These are phyloP conservation scores for Drosophila niveifrons DNA, from an alignment of 2,888 invertebrate genomes.

Conservation along the genomic window DNA sequence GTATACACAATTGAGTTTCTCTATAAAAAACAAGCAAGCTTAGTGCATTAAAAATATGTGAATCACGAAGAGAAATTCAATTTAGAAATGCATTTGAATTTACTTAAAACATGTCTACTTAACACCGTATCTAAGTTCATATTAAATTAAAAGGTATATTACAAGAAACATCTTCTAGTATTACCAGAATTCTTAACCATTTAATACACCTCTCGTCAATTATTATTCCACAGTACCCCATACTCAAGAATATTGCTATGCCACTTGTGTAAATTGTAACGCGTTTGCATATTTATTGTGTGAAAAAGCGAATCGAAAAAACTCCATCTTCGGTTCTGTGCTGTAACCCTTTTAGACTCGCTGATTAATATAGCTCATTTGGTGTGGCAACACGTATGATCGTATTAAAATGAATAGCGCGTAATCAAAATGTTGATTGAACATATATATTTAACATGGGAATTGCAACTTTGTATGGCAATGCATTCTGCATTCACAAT, in stretches of 20 bases:
- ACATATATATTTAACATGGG: conserved; percentile 67
- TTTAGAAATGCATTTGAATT: too few relatives aligned
- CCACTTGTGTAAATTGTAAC: background rate
- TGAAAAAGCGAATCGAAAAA: background rate
- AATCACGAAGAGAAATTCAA: too few relatives aligned
- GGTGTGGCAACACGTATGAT: conserved; percentile 54
- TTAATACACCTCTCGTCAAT: background rate
- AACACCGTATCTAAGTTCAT: too few relatives aligned
- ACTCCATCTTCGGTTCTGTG: background rate
- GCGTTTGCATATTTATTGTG: background rate
- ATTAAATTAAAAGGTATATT: too few relatives aligned
- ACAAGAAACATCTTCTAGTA: too few relatives aligned
- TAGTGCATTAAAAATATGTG: too few relatives aligned
- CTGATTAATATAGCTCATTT: conserved; percentile 53
- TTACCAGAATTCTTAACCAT: too few relatives aligned
- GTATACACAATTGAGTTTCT: too few relatives aligned
- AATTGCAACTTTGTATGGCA: conserved; percentile 47
- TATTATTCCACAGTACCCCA: background rate
- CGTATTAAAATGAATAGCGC: conserved; percentile 67
- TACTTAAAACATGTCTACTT: too few relatives aligned
- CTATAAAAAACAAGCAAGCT: too few relatives aligned
- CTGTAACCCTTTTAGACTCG: background rate
- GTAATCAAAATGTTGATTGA: conserved; percentile 78
- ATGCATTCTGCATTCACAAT: conserved; percentile 29
- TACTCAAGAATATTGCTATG: background rate